A percentile compares a stretch with the other conserved stretches of the same genome.
These are phyloP conservation scores for Ceyx cyanopectus DNA, from an alignment of 2,113 vertebrate species.

Conservation along the genomic window DNA sequence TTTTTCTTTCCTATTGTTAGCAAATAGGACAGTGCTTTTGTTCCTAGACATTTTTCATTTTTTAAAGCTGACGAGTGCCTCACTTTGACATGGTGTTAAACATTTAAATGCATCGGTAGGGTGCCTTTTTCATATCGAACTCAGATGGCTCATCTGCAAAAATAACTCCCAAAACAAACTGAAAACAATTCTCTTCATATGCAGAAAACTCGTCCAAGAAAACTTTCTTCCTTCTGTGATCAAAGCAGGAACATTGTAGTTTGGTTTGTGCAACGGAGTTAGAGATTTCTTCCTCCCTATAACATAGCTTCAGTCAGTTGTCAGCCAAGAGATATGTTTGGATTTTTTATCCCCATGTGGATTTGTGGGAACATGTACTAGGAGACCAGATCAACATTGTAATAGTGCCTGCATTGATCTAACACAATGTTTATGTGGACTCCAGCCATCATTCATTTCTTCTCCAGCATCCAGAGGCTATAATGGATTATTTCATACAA, in stretches of 20 bases:
- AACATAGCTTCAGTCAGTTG: background rate
- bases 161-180: conserved; percentile 16
- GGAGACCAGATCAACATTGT: conserved; percentile 45
- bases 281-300: background rate
- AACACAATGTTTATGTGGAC: conserved; percentile 11
- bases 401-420: conserved; percentile 39
- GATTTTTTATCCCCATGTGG: conserved; percentile 36
- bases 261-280: conserved; percentile 1
- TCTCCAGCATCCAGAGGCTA: conserved; percentile 13
- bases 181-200: conserved; percentile 21
- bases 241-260: conserved; percentile 13
- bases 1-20: background rate
- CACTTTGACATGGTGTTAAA: conserved; percentile 10
- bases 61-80: conserved; percentile 5
- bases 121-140: background rate
- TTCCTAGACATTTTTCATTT: conserved; percentile 8
- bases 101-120: background rate
- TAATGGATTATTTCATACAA: conserved; percentile 37
- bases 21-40: background rate
- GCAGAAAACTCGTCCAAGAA: conserved; percentile 18
- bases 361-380: conserved; percentile 29
- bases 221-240: conserved; percentile 18
- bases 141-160: conserved; percentile 35
- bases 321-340: conserved; percentile 63
- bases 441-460: conserved; percentile 43